Evolutionary conservation across 2,888 invertebrate genomes (phyloP).

Genomic region (Actias luna): DNA sequence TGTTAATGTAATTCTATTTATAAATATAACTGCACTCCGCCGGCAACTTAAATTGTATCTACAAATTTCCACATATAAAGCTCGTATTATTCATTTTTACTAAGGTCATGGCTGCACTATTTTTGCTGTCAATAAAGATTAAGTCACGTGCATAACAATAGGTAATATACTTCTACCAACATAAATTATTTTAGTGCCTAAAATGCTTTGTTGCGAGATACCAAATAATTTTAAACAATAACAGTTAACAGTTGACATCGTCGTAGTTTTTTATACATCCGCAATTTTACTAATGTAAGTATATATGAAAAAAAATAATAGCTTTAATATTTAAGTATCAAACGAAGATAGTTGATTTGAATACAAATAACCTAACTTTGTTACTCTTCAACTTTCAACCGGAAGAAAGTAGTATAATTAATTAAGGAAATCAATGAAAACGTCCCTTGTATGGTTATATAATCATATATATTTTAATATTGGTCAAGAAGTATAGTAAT

Average conservation of each 20-base stretch:
- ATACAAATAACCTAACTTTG: not conserved
- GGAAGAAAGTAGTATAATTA: conserved; percentile 13
- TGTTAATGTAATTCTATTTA: not conserved
- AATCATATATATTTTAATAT: not conserved
- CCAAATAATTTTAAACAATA: not conserved
- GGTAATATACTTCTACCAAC: not conserved
- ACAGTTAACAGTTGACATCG: not conserved
- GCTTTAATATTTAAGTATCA: not conserved
- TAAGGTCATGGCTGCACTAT: not conserved
- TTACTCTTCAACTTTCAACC: conserved; percentile 1
- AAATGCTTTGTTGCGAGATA: not conserved
- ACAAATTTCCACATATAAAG: not conserved
- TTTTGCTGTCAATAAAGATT: not conserved
- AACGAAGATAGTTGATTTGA: not conserved
- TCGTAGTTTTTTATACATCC: not conserved
- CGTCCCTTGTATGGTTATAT: not conserved
- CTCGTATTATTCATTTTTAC: not conserved
- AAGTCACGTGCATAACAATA: not conserved
- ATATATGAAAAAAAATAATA: not conserved
- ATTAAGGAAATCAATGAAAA: not conserved
- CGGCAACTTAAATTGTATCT: not conserved
- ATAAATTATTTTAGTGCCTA: not conserved
- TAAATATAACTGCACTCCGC: not conserved
- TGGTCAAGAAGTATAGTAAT: not conserved
- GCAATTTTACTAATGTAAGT: not conserved